phyloP scores from a whole-genome alignment of 2,888 invertebrate species.

The Hemicrepidius hirtus region DNA sequence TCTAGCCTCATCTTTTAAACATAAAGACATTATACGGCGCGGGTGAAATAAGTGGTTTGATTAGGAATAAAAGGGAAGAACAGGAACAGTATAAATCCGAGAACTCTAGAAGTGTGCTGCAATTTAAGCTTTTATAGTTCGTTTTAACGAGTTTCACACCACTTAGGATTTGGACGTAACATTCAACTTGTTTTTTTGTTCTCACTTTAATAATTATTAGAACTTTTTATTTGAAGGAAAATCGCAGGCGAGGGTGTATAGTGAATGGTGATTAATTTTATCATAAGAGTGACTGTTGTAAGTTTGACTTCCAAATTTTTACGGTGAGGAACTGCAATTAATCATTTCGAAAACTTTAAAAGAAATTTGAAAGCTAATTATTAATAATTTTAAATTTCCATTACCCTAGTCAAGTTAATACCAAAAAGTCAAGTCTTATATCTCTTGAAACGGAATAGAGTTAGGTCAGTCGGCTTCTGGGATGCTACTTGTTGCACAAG shows the following conservation, averaged over 20 bases:
- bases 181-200: too few relatives aligned
- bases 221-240: too few relatives aligned
- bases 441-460: conserved; percentile 44
- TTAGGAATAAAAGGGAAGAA: conserved; percentile 25
- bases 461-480: conserved; percentile 54
- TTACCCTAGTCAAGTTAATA: too few relatives aligned
- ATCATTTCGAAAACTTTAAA: too few relatives aligned
- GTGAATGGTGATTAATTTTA: too few relatives aligned
- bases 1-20: conserved; percentile 40
- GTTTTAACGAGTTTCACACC: background rate
- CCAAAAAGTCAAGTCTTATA: conserved; percentile 63
- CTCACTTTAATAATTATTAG: too few relatives aligned
- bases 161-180: background rate
- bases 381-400: too few relatives aligned
- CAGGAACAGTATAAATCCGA: conserved; percentile 28
- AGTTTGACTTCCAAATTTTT: too few relatives aligned
- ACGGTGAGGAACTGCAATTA: too few relatives aligned
- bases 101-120: conserved; percentile 17
- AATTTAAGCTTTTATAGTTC: conserved; percentile 30
- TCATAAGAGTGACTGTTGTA: too few relatives aligned
- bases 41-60: conserved; percentile 32
- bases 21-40: conserved; percentile 35
- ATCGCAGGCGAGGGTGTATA: too few relatives aligned
- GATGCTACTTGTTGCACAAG: conserved; percentile 59
- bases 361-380: too few relatives aligned